These are phyloP conservation scores for Trachelus tabidus DNA, from an alignment of 2,888 invertebrate species.

Conservation along the genomic window DNA sequence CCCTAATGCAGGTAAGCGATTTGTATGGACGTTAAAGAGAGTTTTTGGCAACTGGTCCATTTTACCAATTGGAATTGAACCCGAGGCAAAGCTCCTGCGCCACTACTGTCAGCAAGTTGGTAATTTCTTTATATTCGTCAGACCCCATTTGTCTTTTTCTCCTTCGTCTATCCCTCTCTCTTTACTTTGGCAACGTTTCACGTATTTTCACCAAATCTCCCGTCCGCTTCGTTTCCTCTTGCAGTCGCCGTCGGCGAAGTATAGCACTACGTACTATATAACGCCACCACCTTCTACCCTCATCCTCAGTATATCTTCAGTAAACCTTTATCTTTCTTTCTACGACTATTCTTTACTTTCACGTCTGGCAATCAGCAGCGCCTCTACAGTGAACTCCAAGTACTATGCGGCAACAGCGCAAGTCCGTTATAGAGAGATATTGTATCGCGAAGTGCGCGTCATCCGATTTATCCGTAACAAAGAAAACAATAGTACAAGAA, in stretches of 20 bases:
- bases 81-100: neutral
- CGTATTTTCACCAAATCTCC: neutral
- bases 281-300: neutral
- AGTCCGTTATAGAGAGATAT: neutral
- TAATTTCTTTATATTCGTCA: neutral
- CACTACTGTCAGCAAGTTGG: neutral
- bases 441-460: neutral
- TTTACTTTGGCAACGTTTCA: neutral
- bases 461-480: neutral
- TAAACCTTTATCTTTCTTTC: neutral
- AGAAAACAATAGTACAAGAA: neutral
- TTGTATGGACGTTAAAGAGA: neutral
- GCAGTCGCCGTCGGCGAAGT: neutral
- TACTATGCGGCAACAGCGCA: neutral
- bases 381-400: neutral
- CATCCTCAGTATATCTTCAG: neutral
- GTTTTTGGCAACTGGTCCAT: neutral
- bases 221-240: neutral
- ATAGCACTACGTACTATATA: neutral
- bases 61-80: neutral
- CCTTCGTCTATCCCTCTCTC: neutral
- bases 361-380: neutral
- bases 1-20: neutral
- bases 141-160: neutral
- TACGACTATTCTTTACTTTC: neutral